Evolutionary conservation across 2,888 invertebrate genomes (phyloP).

Genomic region (Germaria angustata): DNA sequence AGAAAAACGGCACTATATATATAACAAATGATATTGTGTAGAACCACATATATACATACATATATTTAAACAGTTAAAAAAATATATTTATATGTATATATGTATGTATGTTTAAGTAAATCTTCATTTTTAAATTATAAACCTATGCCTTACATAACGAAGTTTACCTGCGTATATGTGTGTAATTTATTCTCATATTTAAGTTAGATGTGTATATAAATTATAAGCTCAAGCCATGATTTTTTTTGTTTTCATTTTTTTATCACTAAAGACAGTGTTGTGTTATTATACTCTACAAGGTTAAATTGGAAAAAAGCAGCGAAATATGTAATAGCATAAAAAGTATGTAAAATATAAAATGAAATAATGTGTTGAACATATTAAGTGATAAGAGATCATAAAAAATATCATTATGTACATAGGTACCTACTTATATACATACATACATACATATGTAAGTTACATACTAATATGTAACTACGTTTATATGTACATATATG

Average conservation of each 20-base stretch:
- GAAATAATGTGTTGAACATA: background rate
- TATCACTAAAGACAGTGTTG: slow-evolving; percentile 28
- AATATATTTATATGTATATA: no score
- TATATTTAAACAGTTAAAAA: no score
- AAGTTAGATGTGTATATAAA: background rate
- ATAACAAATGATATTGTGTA: no score
- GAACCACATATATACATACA: no score
- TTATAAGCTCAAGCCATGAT: background rate
- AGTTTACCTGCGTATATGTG: background rate
- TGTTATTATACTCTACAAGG: slow-evolving; percentile 17
- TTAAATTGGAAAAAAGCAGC: slow-evolving; percentile 31
- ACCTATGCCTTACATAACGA: no score
- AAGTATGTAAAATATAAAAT: slow-evolving; percentile 1
- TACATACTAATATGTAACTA: background rate
- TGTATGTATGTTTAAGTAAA: no score
- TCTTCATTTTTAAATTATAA: no score
- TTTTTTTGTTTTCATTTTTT: background rate
- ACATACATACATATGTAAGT: background rate
- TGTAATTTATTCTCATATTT: background rate
- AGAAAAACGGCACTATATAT: no score
- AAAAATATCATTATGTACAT: background rate
- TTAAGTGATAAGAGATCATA: slow-evolving; percentile 14
- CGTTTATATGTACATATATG: no score
- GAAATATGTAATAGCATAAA: background rate
- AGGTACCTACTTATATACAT: background rate